Conservation (phyloP, 2,797 vertebrate species). For the Parambassis ranga region DNA sequence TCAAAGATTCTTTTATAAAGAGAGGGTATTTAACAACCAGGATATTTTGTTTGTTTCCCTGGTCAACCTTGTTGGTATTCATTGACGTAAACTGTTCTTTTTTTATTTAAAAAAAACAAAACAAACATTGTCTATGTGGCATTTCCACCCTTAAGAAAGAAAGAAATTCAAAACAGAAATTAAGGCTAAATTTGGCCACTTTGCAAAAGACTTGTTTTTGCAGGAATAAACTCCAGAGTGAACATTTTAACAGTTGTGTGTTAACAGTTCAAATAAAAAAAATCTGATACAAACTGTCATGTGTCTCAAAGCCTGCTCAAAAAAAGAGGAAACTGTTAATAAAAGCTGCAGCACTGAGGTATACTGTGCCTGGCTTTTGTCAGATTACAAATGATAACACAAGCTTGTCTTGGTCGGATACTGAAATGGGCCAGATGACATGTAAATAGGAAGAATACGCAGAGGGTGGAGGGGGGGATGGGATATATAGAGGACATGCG, state of each 20-base stretch:
- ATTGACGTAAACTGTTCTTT: conserved; percentile 25
- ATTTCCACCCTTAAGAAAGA: conserved; percentile 11
- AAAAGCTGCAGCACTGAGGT: conserved; percentile 14
- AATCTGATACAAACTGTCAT: conserved; percentile 23
- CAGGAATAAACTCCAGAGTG: conserved; percentile 37
- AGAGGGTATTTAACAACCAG: conserved; percentile 61
- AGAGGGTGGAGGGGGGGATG: conserved; percentile 8
- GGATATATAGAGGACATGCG: conserved; percentile 23
- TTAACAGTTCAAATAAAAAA: conserved; percentile 66
- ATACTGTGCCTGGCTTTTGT: not conserved
- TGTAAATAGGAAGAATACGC: not conserved
- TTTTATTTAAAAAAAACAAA: conserved; percentile 11
- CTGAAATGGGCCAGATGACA: conserved; percentile 12
- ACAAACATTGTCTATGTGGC: conserved; percentile 20
- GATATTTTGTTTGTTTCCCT: conserved; percentile 40
- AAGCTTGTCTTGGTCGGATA: conserved; percentile 10
- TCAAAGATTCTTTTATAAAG: conserved; percentile 59
- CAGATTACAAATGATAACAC: not conserved
- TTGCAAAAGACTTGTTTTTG: conserved; percentile 26
- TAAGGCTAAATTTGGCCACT: conserved; percentile 16
- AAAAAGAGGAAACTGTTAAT: conserved; percentile 30
- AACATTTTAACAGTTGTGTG: conserved; percentile 72
- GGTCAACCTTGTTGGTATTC: conserved; percentile 32
- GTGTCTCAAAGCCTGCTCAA: conserved; percentile 23
- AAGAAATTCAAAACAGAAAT: not conserved